Conservation (phyloP, 2,113 vertebrate genomes). For the Percopsis transmontana region DNA sequence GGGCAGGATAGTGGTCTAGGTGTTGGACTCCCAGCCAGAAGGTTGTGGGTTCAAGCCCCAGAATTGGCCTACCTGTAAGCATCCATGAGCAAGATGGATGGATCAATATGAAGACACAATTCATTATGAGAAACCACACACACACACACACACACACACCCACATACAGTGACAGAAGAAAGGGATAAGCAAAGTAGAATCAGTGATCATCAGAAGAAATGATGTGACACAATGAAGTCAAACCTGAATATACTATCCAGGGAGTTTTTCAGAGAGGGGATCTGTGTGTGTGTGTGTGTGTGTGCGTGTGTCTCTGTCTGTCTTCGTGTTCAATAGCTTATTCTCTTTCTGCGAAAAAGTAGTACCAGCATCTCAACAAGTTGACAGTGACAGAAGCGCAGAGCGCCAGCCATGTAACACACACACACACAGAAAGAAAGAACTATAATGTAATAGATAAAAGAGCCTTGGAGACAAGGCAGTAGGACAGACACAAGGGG, state of each 20-base stretch:
- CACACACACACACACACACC: background rate
- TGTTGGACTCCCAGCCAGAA: no score
- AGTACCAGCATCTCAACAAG: slow-evolving; percentile 21
- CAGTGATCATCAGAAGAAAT: no score
- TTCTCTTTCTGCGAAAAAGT: slow-evolving; percentile 33
- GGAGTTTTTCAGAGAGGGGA: slow-evolving; percentile 34
- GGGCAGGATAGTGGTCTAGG: no score
- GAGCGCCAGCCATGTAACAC: slow-evolving; percentile 27
- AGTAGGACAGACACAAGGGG: background rate
- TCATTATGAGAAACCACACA: background rate
- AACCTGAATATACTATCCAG: slow-evolving; percentile 17
- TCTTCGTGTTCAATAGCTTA: slow-evolving; percentile 27
- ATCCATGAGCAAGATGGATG: no score
- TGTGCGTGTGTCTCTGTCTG: background rate
- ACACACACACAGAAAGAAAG: background rate
- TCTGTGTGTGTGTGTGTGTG: background rate
- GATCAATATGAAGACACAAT: background rate
- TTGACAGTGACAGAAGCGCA: slow-evolving; percentile 21
- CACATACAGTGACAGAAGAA: no score
- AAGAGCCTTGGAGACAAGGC: background rate
- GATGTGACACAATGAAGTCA: no score
- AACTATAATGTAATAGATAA: background rate
- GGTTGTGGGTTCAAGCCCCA: no score
- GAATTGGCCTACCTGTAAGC: no score
- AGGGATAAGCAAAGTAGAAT: no score